These are phyloP conservation scores for Mechanitis messenoides DNA, from an alignment of 2,888 invertebrate species.

Conservation along the genomic window DNA sequence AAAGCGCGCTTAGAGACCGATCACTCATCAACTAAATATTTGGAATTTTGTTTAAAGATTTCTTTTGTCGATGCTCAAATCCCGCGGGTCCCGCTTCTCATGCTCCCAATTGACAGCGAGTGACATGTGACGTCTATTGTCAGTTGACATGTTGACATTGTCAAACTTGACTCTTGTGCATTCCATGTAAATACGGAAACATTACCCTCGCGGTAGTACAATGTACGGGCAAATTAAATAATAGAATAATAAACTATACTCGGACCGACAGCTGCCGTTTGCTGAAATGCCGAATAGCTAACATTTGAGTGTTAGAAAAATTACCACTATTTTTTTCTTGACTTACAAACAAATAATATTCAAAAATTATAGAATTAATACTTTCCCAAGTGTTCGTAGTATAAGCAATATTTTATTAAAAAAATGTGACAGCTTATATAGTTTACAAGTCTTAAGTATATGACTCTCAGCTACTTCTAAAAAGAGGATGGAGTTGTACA, in stretches of 20 bases:
- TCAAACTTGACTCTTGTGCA: constrained; percentile 73
- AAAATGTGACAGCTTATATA: too few relatives aligned
- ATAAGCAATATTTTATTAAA: too few relatives aligned
- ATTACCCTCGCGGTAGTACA: constrained; percentile 57
- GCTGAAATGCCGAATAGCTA: constrained; percentile 5
- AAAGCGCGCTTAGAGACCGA: constrained; percentile 51
- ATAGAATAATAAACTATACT: constrained; percentile 64
- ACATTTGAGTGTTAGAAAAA: neutral
- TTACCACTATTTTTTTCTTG: too few relatives aligned
- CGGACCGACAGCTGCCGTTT: constrained; percentile 52
- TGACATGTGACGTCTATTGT: constrained; percentile 73
- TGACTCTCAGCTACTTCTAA: too few relatives aligned
- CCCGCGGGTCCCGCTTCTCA: constrained; percentile 60
- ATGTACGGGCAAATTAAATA: constrained; percentile 74
- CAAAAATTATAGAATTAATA: too few relatives aligned
- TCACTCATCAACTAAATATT: constrained; percentile 53
- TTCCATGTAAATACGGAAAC: constrained; percentile 73
- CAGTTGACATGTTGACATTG: constrained; percentile 73
- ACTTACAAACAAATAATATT: neutral
- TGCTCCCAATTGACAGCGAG: constrained; percentile 65
- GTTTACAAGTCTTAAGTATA: too few relatives aligned
- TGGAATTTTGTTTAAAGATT: constrained; percentile 49
- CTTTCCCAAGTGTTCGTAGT: too few relatives aligned
- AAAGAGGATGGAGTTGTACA: too few relatives aligned
- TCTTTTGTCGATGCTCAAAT: constrained; percentile 52